These are phyloP conservation scores for Thamnophis sirtalis DNA, from an alignment of 2,113 vertebrate species.

Conservation along the genomic window DNA sequence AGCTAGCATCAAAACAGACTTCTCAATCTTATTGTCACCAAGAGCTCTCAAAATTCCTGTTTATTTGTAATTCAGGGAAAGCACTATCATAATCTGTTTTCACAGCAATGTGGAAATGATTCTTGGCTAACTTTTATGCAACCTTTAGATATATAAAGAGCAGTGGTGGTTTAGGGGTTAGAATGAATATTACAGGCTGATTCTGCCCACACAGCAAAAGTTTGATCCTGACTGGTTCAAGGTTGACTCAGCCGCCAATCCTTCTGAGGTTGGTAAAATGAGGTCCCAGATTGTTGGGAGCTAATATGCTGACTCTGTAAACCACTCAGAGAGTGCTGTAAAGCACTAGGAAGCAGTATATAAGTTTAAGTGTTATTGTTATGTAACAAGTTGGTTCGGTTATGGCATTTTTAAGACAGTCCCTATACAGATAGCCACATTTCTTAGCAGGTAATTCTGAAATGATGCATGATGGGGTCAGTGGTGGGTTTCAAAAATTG, in stretches of 20 bases:
- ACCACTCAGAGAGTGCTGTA: not conserved
- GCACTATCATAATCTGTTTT: not conserved
- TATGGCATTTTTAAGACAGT: not conserved
- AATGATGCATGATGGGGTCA: not conserved
- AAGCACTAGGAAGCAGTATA: not conserved
- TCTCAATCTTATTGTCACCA: not conserved
- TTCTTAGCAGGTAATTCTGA: not conserved
- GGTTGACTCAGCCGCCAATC: not conserved
- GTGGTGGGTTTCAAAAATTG: no score
- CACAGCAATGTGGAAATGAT: not conserved
- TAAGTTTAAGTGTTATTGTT: not conserved
- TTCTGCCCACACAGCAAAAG: no score
- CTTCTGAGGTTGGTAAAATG: not conserved
- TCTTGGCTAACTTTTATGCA: not conserved
- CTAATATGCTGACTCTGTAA: not conserved
- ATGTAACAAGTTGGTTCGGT: not conserved
- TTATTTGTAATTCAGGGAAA: not conserved
- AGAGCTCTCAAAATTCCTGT: not conserved
- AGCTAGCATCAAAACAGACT: not conserved
- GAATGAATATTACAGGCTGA: not conserved
- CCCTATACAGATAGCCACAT: not conserved
- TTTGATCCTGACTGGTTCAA: not conserved
- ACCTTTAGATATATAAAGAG: not conserved
- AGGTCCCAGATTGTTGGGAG: not conserved
- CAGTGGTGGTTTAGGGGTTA: not conserved